A percentile compares a stretch with the other conserved stretches of the same genome.
These are phyloP conservation scores for Oreohelix idahoensis DNA, from an alignment of 1,140 invertebrate genomes.

Conservation along the genomic window DNA sequence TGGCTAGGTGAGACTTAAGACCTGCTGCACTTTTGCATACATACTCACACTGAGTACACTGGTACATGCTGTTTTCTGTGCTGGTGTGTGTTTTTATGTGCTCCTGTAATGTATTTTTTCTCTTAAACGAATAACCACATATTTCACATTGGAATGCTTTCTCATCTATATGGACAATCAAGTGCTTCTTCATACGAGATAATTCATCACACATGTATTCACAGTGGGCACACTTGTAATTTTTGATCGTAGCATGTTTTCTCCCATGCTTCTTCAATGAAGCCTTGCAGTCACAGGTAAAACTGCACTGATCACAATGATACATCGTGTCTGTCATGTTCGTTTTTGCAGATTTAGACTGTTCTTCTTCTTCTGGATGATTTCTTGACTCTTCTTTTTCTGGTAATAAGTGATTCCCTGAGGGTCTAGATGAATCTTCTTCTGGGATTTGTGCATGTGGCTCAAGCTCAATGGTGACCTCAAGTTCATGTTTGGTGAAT, in stretches of 20 bases:
- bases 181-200: constrained; percentile 22
- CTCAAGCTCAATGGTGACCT: not conserved
- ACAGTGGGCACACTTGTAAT: constrained; percentile 31
- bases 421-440: not conserved
- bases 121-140: constrained; percentile 18
- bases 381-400: too few relatives aligned
- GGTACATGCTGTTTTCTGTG: not conserved
- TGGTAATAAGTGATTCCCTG: constrained; percentile 26
- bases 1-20: constrained; percentile 16
- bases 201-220: constrained; percentile 26
- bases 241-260: constrained; percentile 1
- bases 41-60: constrained; percentile 12
- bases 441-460: not conserved
- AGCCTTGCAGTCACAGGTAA: constrained; percentile 17
- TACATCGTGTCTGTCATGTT: constrained; percentile 24
- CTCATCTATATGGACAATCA: constrained; percentile 6
- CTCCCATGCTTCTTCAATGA: constrained; percentile 16
- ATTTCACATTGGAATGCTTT: constrained; percentile 5
- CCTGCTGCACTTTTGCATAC: constrained; percentile 18
- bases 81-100: constrained; percentile 3
- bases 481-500: not conserved
- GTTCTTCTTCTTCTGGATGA: too few relatives aligned
- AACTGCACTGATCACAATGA: constrained; percentile 12
- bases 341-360: too few relatives aligned
- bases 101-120: not conserved